Percentiles rank a stretch among this genome's conserved stretches.
These are phyloP conservation scores for Muschampia plurimacula DNA, from an alignment of 2,888 invertebrate genomes.

Conservation along the genomic window DNA sequence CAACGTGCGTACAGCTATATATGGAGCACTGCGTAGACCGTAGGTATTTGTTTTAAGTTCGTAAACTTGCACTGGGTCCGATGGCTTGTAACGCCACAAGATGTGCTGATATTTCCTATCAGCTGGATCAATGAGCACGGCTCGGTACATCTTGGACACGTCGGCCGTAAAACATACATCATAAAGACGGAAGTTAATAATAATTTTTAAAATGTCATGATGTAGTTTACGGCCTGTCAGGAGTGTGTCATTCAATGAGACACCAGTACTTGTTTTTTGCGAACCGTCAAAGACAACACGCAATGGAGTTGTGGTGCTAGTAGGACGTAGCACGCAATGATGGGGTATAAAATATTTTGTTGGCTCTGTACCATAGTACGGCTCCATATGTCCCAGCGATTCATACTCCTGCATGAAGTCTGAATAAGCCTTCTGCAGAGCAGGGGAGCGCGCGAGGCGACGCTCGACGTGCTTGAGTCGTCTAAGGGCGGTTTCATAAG, in stretches of 20 bases:
- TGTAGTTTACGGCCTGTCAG: slow-evolving; percentile 10
- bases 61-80: background rate
- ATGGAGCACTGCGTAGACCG: slow-evolving; percentile 21
- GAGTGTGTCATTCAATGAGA: slow-evolving; percentile 18
- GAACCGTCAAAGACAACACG: slow-evolving; percentile 18
- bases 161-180: slow-evolving; percentile 1
- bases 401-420: background rate
- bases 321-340: background rate
- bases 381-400: background rate
- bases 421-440: background rate
- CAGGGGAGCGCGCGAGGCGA: background rate
- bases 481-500: slow-evolving; percentile 2
- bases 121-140: slow-evolving; percentile 10
- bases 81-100: slow-evolving; percentile 1
- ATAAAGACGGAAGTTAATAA: background rate
- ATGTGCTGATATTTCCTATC: background rate
- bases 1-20: slow-evolving; percentile 21
- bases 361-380: background rate
- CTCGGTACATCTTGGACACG: slow-evolving; percentile 5
- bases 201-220: background rate
- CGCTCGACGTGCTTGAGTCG: background rate
- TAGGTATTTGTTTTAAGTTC: slow-evolving; percentile 14
- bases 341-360: background rate
- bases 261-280: slow-evolving; percentile 15
- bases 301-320: background rate